Evolutionary conservation across 2,797 vertebrate species (phyloP).

Genomic region (Liasis olivaceus): DNA sequence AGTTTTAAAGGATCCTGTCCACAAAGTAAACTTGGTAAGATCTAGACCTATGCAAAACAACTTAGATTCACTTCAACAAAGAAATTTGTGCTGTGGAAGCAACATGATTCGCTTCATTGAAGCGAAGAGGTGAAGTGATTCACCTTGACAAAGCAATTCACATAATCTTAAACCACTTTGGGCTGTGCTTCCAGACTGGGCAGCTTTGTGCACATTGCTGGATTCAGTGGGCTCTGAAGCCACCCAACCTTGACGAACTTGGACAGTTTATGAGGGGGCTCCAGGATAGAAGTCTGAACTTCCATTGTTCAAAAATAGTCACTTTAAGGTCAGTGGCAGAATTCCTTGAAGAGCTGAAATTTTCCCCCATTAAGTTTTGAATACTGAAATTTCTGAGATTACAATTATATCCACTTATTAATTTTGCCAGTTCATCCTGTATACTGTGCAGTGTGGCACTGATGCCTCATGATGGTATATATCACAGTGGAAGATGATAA

Average conservation of each 20-base stretch:
- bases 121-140: neutral
- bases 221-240: neutral
- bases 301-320: neutral
- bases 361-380: neutral
- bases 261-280: neutral
- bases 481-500: neutral
- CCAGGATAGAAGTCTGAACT: neutral
- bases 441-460: neutral
- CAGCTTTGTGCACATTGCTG: neutral
- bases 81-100: neutral
- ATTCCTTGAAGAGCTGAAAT: neutral
- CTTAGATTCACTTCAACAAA: neutral
- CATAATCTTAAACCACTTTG: slow-evolving; percentile 4
- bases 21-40: neutral
- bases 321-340: neutral
- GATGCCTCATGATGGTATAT: neutral
- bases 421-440: neutral
- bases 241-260: neutral
- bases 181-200: neutral
- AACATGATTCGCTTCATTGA: neutral
- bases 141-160: neutral
- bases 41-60: neutral
- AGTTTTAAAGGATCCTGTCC: neutral
- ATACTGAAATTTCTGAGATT: neutral
- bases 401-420: neutral